These are phyloP conservation scores for Capitella teleta DNA, from an alignment of 1,140 invertebrate genomes.

Conservation along the genomic window DNA sequence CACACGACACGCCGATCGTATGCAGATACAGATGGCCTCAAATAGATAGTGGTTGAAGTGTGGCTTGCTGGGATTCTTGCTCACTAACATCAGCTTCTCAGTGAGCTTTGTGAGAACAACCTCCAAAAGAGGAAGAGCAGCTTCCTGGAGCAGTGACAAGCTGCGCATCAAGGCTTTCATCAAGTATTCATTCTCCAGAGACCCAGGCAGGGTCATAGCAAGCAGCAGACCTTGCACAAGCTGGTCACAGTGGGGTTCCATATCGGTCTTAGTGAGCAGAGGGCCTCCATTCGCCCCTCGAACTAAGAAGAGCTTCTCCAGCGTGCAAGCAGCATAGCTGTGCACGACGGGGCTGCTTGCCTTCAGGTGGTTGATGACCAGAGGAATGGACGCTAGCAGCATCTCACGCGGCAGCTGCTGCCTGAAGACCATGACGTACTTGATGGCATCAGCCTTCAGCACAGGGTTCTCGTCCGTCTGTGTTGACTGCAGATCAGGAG, in stretches of 20 bases:
- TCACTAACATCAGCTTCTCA: constrained; percentile 66
- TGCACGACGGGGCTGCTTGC: constrained; percentile 75
- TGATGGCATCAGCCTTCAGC: constrained; percentile 87
- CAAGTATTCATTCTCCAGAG: constrained; percentile 88
- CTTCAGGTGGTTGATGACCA: constrained; percentile 62
- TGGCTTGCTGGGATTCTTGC: constrained; percentile 89
- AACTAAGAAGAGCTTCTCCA: constrained; percentile 79
- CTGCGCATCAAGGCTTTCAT: constrained; percentile 94
- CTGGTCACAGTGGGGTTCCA: not conserved
- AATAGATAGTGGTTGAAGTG: constrained; percentile 97
- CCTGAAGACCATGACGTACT: constrained; percentile 91
- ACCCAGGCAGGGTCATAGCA: constrained; percentile 57
- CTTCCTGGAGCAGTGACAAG: constrained; percentile 68
- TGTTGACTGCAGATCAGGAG: constrained; percentile 63
- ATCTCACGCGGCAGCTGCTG: constrained; percentile 66
- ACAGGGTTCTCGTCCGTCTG: constrained; percentile 77
- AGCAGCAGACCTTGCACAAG: constrained; percentile 50
- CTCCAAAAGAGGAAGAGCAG: constrained; percentile 66
- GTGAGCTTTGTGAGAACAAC: constrained; percentile 72
- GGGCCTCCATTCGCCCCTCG: constrained; percentile 15
- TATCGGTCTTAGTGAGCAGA: not conserved
- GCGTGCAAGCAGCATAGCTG: constrained; percentile 80
- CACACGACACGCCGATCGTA: constrained; percentile 68
- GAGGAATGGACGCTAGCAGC: constrained; percentile 56
- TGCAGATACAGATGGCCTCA: constrained; percentile 77